A percentile compares a stretch with the other conserved stretches of the same genome.
Conservation (phyloP, 2,888 invertebrate species). For the Acleris cristana region DNA sequence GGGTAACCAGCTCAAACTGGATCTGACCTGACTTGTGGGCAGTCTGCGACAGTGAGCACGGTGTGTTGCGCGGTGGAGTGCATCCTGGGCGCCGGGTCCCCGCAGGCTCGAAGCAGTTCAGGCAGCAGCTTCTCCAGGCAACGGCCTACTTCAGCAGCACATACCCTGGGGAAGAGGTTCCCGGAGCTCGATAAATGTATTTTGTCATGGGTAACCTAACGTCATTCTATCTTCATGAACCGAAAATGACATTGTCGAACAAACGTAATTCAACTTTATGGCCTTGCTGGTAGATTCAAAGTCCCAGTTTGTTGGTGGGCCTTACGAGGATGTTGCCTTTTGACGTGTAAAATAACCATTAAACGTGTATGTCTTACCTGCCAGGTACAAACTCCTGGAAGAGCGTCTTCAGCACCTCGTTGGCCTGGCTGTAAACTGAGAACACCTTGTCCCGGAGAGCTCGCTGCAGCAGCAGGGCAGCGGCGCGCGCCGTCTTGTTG, state of each 20-base stretch:
- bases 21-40: slow-evolving; percentile 88
- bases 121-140: slow-evolving; percentile 93
- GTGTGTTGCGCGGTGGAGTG: slow-evolving; percentile 95
- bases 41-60: slow-evolving; percentile 92
- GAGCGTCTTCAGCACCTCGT: slow-evolving; percentile 90
- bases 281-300: too few relatives aligned
- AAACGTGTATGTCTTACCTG: slow-evolving; percentile 73
- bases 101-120: slow-evolving; percentile 92
- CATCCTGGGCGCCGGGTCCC: slow-evolving; percentile 93
- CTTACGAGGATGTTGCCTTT: too few relatives aligned
- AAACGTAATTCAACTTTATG: too few relatives aligned
- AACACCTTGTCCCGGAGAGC: slow-evolving; percentile 94
- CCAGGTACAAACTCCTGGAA: slow-evolving; percentile 93
- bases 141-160: slow-evolving; percentile 91
- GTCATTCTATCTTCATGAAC: too few relatives aligned
- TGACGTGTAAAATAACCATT: too few relatives aligned
- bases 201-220: background rate
- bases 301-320: too few relatives aligned
- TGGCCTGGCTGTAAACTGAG: slow-evolving; percentile 93
- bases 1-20: too few relatives aligned
- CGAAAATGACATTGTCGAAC: too few relatives aligned
- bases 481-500: slow-evolving; percentile 92
- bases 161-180: slow-evolving; percentile 83
- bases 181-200: background rate
- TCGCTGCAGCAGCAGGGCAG: slow-evolving; percentile 90